These are phyloP conservation scores for Acipenser transmontanus DNA, from an alignment of 2,797 vertebrate species.

Conservation along the genomic window DNA sequence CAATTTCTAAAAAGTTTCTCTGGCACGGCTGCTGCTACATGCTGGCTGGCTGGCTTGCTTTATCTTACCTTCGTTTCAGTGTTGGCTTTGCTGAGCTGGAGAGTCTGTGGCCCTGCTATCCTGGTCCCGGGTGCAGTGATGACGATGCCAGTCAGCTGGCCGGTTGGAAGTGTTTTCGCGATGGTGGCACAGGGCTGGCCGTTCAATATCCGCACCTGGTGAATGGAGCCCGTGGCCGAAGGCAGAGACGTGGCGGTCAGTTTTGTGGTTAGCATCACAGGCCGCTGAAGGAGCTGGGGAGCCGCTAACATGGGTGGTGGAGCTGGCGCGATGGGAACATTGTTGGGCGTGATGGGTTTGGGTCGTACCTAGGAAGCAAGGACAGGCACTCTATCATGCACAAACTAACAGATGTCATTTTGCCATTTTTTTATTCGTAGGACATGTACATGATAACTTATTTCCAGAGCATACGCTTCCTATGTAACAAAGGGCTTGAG, in stretches of 20 bases:
- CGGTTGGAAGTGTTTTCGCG: constrained; percentile 70
- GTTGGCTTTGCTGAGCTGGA: constrained; percentile 91
- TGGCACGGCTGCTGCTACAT: too few relatives aligned
- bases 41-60: neutral
- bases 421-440: too few relatives aligned
- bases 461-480: too few relatives aligned
- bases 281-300: constrained; percentile 89
- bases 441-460: too few relatives aligned
- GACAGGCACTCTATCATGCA: too few relatives aligned
- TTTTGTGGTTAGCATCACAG: constrained; percentile 91
- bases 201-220: constrained; percentile 94
- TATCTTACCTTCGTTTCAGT: constrained; percentile 77
- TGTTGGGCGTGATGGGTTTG: constrained; percentile 82
- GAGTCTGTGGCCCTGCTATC: constrained; percentile 73
- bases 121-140: constrained; percentile 80
- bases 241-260: constrained; percentile 77
- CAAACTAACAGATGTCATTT: too few relatives aligned
- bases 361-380: constrained; percentile 73
- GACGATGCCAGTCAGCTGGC: constrained; percentile 90
- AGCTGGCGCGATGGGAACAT: constrained; percentile 92
- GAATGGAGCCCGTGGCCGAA: constrained; percentile 82
- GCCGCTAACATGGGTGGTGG: constrained; percentile 97
- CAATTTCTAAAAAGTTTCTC: too few relatives aligned
- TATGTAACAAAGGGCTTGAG: too few relatives aligned
- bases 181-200: constrained; percentile 81